Evolutionary conservation across 92 coral and sea anemone genomes (phyloP), one percentile per base, ranked within the genome.

Genomic region (Zoanthus solanderi): DNA sequence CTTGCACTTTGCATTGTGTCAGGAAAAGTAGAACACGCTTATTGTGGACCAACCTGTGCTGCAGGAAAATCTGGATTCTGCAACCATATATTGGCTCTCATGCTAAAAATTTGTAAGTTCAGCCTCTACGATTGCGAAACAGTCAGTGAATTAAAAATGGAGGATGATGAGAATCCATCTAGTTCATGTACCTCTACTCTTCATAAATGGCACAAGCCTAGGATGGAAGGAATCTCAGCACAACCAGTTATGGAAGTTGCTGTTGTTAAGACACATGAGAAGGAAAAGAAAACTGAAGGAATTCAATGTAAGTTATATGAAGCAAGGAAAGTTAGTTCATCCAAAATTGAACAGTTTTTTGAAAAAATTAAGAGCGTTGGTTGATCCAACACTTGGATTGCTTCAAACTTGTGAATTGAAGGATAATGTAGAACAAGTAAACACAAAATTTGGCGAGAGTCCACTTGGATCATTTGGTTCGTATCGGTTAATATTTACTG

Each of bases 391-490:
- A 45, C 77, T 80, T 75, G 90, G 88, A 42, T 90, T 90, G 29
- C 78, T 85, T 10, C 93, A 93, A 71, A 90, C 85, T 28, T 76
- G 92, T 48, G 89, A 92, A 53, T 46, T 71, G 45, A 37, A 80
- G 57, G 78, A 46, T 29, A 77, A n/a, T 72, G 74, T 71, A 18
- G 30, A 74, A 58, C 87, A 61, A 72, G 88, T 84, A 34, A 84
- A 84, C 28, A 93, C 95, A 47, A 83, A 85, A 28, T 93, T 87
- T 93, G 95, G 93, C 32, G 80, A 79, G 72, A 63, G 93, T 44
- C 90, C 92, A 50, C 86, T 48, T 78, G 95, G 93, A n/a, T 83
- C 95, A 65, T 92, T 65, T 92, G 93, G 91, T 14, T 89, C 95
- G 58, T 92, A 90, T 72, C 90, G 85, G 76, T 28, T 90, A 31